Base-by-base conservation (phyloP, 1,140 invertebrate species). In the Pentalonia nigronervosa region DNA sequence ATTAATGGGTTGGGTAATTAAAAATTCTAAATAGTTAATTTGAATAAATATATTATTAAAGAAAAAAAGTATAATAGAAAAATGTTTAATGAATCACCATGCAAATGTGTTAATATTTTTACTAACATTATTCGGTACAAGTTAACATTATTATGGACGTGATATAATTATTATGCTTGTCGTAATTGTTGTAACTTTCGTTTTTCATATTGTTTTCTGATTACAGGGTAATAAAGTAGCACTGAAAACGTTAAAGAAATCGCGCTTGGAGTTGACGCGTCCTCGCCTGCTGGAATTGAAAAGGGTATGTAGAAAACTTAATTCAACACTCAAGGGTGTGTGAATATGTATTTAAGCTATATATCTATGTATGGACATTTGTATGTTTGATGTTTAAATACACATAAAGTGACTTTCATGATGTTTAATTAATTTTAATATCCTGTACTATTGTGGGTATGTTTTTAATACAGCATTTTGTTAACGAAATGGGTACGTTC, bases 231-330 rank as follows among this genome's bases (percentile, higher is more conserved):
- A 95, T n/a, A 97, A 98, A 94, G 98, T 99, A 3, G 98, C 98
- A 34, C 97, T 99, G 89, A 99, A 99, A 95, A 96, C 96, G 53
- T 97, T 99, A 56, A 95, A 96, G 48, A 96, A 96, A 95, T 96
- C 96, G 34, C 97, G 97, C 94, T 97, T 99, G 86, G 98, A 98
- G 91, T 96, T 99, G n/a, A 98, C 97, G 1, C 96, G 98, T 94
- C 96, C 97, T 0, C 95, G 99, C 17, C 96, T 99, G 91, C 95
- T 99, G 93, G 98, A 99, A 95, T 95, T 99, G 17, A 99, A 99
- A 96, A 96, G 96, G 95, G 97, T 97, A 95, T 95, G 95, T 94
- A 56, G 23, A 87, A 23, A 36, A 50, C 76, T 53, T 56, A 89
- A 25, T 89, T 87, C 17, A 17, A 87, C 8, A 21, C 7, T 25